Evolutionary conservation across 1,140 invertebrate species (phyloP).

Genomic region (Steinernema khuongi): DNA sequence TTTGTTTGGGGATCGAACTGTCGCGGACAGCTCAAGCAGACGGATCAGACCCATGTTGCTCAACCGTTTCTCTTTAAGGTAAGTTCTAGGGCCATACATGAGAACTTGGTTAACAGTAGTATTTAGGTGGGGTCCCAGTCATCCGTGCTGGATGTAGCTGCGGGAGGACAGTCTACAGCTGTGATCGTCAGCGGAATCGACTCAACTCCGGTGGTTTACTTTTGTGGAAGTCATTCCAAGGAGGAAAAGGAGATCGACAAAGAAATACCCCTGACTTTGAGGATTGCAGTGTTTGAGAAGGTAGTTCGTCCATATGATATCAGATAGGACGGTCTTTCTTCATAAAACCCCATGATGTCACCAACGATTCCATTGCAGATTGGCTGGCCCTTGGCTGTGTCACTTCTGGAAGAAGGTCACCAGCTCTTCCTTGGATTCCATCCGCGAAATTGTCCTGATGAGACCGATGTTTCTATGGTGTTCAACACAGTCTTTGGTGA

Average conservation of each 20-base stretch:
- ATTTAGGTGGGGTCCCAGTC: slow-evolving; percentile 17
- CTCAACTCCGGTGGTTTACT: slow-evolving; percentile 16
- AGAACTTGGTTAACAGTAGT: background rate
- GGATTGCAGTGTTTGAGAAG: slow-evolving; percentile 12
- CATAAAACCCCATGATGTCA: too few relatives aligned
- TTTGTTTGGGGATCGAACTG: slow-evolving; percentile 20
- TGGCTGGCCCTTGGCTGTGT: slow-evolving; percentile 2
- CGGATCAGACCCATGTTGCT: slow-evolving; percentile 2
- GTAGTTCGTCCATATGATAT: background rate
- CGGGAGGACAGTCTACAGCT: background rate
- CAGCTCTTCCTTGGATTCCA: slow-evolving; percentile 5
- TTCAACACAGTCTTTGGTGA: background rate
- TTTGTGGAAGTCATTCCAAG: slow-evolving; percentile 11
- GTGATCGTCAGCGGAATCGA: slow-evolving; percentile 16
- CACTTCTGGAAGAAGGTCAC: background rate
- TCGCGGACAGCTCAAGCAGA: slow-evolving; percentile 17
- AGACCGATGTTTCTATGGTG: background rate
- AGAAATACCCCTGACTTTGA: background rate
- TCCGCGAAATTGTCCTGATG: background rate
- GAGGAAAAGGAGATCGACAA: background rate
- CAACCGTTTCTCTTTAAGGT: slow-evolving; percentile 14
- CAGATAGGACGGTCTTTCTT: too few relatives aligned
- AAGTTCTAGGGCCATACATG: background rate
- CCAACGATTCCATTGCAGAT: too few relatives aligned
- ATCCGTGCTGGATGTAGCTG: slow-evolving; percentile 15